Base-by-base conservation (phyloP, 2,113 vertebrate species). In the Athene noctua region DNA sequence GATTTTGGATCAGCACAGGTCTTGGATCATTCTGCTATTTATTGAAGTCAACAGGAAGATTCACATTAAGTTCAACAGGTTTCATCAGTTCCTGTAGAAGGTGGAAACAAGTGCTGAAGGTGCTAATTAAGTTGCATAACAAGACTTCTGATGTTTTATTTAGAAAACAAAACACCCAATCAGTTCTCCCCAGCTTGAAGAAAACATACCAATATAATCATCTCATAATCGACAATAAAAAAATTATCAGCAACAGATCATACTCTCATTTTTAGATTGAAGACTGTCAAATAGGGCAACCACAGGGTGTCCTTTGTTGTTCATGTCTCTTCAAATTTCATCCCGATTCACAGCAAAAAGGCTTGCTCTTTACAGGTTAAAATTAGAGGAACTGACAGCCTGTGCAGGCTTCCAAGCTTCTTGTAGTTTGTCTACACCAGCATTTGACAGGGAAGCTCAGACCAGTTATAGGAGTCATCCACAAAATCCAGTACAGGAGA, bases 71-170 rank as follows among this genome's bases (percentile, higher is more conserved):
- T 54, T 89, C 59, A 75, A 38, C 46, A 72, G 72, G 68, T 92
- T 97, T 77, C 82, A 88, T 94, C 75, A 90, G 80, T 52, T 74
- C 57, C 77, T 29, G 9, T 5, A 7, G 67, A 68, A 89, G 62
- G 57, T 62, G 70, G 62, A 94, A 94, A 85, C 61, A 88, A 88
- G 82, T 77, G 38, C 51, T 87, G 77, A 94, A 95, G 91, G 90
- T 95, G 81, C 74, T 90, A 72, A 95, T 94, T 96, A 94, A 91
- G 30, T 58, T 62, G 46, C 44, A 30, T 49, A 84, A 68, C 57
- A 73, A 85, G 61, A 68, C 66, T 68, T 3, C 0, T 5, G 19
- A 77, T 68, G 84, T 94, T 84, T 62, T 89, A 87, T 89, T 91
- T 92, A 55, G 55, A 62, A 93, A 96, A 87, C 63, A 89, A 89